These are phyloP conservation scores for Lophotis ruficrista DNA, from an alignment of 2,113 vertebrate species.

Conservation along the genomic window DNA sequence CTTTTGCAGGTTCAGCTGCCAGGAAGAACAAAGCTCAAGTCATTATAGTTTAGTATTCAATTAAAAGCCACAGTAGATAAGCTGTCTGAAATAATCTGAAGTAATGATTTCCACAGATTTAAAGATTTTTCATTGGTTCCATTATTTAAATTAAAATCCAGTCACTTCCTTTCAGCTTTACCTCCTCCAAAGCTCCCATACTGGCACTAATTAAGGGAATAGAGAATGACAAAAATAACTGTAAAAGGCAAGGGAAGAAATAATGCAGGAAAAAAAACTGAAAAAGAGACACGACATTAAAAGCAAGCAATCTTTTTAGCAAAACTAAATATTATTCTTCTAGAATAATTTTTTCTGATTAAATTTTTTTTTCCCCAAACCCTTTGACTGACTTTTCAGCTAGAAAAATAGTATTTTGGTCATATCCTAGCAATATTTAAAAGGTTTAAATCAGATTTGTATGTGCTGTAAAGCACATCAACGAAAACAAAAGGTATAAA, in stretches of 20 bases:
- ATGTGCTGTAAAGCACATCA: neutral
- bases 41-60: neutral
- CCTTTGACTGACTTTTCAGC: neutral
- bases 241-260: neutral
- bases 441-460: neutral
- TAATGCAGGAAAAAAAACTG: neutral
- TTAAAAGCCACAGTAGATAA: neutral
- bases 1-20: conserved; percentile 75
- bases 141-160: neutral
- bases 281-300: neutral
- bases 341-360: neutral
- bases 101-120: neutral
- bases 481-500: neutral
- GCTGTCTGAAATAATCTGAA: neutral
- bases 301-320: neutral
- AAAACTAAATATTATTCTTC: neutral
- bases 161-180: neutral
- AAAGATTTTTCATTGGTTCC: neutral
- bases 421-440: neutral
- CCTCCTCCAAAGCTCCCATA: neutral
- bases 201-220: neutral
- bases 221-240: neutral
- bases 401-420: neutral
- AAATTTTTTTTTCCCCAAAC: neutral
- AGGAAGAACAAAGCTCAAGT: conserved; percentile 30